Evolutionary conservation across 2,888 invertebrate species (phyloP), one percentile per base, ranked within the genome.

Genomic region (Alcis repandata): DNA sequence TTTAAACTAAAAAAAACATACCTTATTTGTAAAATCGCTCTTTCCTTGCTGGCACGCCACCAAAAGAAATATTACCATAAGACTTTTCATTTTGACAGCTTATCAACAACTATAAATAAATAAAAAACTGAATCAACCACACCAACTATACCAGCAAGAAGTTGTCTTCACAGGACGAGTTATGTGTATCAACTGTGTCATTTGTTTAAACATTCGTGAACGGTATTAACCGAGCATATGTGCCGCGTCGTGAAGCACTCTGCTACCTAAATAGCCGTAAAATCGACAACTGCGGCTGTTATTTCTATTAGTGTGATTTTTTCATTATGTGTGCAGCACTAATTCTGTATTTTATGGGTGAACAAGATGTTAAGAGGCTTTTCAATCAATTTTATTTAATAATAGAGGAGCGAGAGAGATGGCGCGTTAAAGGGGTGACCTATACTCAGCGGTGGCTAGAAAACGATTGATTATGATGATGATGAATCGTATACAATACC

Each of bases 21-120:
- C 86, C 83, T 82, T 80, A 61, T 73, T 63, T 8, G 78, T 68
- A 2, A 54, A 59, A 59, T 74, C 69, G 58, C 71, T 65, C 38
- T 60, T 60, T n/a, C 41, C 64, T 11, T 62, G 60, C n/a, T 65
- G 62, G 38, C 70, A 73, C 22, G 69, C 51, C 40, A 71, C 63
- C 43, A 80, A 69, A 62, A 76, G 33, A 15, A 83, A 58, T 43
- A 79, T 45, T 38, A 79, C 43, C n/a, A 83, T 32, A 20, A 79
- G 63, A 36, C 76, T 53, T 68, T 76, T 79, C 48, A 75, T 70
- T 45, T 67, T 67, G 68, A 66, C n/a, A 38, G 9, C 38, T 36
- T 54, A 13, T 20, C 6, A 6, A 13, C 0, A 13, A 8, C n/a
- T 10, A 48, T 6, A 48, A 51, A 36, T 45, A 20, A 45, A 20